Percentiles rank a stretch among this genome's conserved stretches.
These are phyloP conservation scores for Acanthiza pusilla DNA, from an alignment of 2,797 vertebrate species.

Conservation along the genomic window DNA sequence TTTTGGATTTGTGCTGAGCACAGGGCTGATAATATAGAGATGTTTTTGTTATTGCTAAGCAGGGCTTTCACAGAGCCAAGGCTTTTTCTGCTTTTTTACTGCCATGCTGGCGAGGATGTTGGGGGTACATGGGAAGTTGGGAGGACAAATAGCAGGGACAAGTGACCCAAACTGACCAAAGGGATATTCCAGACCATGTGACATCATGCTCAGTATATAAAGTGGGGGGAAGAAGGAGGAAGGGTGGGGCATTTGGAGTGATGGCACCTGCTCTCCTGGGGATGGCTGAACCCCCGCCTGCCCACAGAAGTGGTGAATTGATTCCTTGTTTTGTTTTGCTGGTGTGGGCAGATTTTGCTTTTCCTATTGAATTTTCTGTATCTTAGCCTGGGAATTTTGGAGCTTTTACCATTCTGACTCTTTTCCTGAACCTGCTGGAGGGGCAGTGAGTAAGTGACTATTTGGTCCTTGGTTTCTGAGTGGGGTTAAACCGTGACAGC, in stretches of 20 bases:
- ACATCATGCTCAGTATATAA: background rate
- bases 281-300: background rate
- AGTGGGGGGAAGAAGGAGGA: background rate
- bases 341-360: background rate
- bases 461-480: background rate
- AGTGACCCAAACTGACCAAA: background rate
- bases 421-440: background rate
- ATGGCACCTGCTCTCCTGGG: background rate
- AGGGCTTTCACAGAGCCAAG: background rate
- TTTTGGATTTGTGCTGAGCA: background rate
- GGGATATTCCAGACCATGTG: background rate
- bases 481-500: background rate
- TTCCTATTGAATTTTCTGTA: background rate
- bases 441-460: background rate
- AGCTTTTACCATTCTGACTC: background rate
- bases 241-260: background rate
- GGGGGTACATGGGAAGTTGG: rapidly evolving
- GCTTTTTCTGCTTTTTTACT: background rate
- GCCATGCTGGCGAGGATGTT: rapidly evolving
- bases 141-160: background rate
- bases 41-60: background rate
- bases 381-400: background rate
- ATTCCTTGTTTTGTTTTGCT: background rate
- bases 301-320: background rate
- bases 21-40: background rate